Evolutionary conservation across 2,888 invertebrate genomes (phyloP).

Genomic region (Drosophila percnosoma): DNA sequence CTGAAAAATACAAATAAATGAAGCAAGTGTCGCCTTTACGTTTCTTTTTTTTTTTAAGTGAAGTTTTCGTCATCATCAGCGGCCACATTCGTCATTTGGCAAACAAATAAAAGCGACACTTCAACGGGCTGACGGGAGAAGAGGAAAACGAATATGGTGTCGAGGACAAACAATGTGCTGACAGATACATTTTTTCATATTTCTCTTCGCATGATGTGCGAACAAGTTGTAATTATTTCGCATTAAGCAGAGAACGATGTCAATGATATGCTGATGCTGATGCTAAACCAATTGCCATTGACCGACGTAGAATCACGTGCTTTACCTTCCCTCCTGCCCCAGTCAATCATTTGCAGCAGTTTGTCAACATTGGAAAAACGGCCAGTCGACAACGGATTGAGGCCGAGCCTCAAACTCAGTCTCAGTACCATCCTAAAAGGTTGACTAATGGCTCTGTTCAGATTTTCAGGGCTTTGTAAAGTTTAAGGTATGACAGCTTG

Average conservation of each 20-base stretch:
- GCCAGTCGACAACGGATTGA: background rate
- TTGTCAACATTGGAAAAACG: slow-evolving; percentile 54
- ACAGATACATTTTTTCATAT: slow-evolving; percentile 58
- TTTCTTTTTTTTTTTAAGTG: slow-evolving; percentile 22
- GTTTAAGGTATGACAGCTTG: slow-evolving; percentile 16
- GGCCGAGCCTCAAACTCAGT: background rate
- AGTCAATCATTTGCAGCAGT: slow-evolving; percentile 18
- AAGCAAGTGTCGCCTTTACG: slow-evolving; percentile 67
- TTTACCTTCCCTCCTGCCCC: background rate
- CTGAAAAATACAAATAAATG: slow-evolving; percentile 62
- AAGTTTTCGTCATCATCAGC: slow-evolving; percentile 63
- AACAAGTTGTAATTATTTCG: slow-evolving; percentile 80
- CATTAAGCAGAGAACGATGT: slow-evolving; percentile 59
- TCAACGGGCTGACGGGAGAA: background rate
- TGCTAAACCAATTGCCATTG: slow-evolving; percentile 29
- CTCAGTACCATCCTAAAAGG: background rate
- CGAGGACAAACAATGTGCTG: slow-evolving; percentile 58
- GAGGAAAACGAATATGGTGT: background rate
- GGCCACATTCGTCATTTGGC: slow-evolving; percentile 74
- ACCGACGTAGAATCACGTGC: slow-evolving; percentile 1
- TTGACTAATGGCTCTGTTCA: slow-evolving; percentile 34
- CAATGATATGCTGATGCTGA: slow-evolving; percentile 50
- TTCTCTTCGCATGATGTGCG: slow-evolving; percentile 60
- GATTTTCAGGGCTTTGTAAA: slow-evolving; percentile 10
- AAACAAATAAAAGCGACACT: slow-evolving; percentile 69